phyloP scores from a whole-genome alignment of 2,113 vertebrate species.

The Probosciger aterrimus region DNA sequence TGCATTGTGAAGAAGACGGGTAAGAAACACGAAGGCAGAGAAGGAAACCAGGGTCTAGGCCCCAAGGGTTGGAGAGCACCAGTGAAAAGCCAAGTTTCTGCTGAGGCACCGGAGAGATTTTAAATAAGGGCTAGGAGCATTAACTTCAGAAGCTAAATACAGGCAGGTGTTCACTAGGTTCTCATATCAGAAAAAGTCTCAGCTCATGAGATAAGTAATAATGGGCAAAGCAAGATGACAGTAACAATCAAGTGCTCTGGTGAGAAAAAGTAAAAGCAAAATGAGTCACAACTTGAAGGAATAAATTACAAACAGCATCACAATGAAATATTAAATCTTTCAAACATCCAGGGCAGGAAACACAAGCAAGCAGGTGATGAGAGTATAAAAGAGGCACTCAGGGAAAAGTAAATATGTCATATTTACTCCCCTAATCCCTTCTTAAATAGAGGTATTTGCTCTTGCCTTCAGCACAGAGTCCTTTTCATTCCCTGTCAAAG shows the following conservation, averaged over 20 bases:
- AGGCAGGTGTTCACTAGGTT: background rate
- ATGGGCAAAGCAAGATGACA: background rate
- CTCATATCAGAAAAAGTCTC: background rate
- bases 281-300: background rate
- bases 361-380: conserved; percentile 13
- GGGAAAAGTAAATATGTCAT: background rate
- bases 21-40: background rate
- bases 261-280: background rate
- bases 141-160: background rate
- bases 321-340: background rate
- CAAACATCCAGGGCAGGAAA: conserved; percentile 11
- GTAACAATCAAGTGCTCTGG: background rate
- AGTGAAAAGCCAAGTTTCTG: background rate
- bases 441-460: conserved; percentile 1
- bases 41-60: background rate
- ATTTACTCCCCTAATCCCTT: background rate
- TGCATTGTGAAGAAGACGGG: background rate
- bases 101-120: background rate
- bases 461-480: background rate
- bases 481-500: conserved; percentile 44
- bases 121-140: background rate
- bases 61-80: fast-evolving
- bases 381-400: background rate
- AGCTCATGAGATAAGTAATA: background rate
- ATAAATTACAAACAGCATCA: background rate